Evolutionary conservation across 2,888 invertebrate genomes (phyloP).

Genomic region (Apeira syringaria): DNA sequence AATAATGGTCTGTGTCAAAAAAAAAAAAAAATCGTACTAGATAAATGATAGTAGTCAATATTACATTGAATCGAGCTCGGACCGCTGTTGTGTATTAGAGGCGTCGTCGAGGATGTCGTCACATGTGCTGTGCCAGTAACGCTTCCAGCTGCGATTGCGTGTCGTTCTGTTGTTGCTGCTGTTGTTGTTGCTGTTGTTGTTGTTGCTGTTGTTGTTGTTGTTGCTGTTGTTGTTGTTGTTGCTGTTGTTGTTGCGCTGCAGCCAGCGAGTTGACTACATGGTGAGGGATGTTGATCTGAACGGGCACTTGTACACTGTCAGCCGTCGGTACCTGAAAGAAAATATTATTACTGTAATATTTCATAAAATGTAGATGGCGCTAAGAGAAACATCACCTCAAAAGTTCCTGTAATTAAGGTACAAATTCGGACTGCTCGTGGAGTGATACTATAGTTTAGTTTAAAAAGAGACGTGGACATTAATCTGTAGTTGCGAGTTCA

Average conservation of each 20-base stretch:
- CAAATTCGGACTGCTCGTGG: no score
- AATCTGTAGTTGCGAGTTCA: no score
- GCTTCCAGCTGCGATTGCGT: conserved; percentile 63
- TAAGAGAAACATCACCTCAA: no score
- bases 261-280: conserved; percentile 71
- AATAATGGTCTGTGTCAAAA: no score
- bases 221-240: conserved; percentile 26
- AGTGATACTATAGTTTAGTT: no score
- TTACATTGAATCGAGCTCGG: no score
- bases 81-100: neutral
- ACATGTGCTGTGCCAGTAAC: conserved; percentile 64
- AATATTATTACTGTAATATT: no score
- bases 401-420: no score
- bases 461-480: no score
- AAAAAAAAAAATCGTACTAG: no score
- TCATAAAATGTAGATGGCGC: no score
- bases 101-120: conserved; percentile 37
- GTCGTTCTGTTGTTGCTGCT: conserved; percentile 49
- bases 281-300: conserved; percentile 87
- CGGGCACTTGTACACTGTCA: conserved; percentile 82
- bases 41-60: no score
- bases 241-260: conserved; percentile 36
- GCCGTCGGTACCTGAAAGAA: conserved; percentile 85
- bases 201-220: conserved; percentile 21
- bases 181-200: conserved; percentile 22